phyloP scores from a whole-genome alignment of 2,113 vertebrate species.

The Pelecanoides urinatrix region DNA sequence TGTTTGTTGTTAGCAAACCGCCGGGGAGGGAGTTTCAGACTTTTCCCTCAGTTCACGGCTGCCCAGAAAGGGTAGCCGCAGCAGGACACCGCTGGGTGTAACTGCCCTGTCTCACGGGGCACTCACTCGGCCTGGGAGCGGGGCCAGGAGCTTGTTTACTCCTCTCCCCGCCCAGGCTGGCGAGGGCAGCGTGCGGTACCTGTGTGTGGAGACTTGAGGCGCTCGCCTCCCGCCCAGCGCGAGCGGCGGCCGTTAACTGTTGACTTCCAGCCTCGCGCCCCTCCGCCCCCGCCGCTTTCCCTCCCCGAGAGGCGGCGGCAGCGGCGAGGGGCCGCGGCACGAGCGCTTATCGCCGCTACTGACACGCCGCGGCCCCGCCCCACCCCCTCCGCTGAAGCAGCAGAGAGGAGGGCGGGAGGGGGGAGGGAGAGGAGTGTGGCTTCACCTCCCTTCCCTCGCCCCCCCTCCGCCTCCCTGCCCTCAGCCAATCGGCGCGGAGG shows the following conservation, averaged over 20 bases:
- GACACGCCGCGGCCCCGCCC: too few species aligned
- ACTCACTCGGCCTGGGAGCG: not conserved
- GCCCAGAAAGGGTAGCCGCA: not conserved
- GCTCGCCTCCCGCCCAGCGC: not conserved
- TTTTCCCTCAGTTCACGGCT: not conserved
- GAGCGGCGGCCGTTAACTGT: not conserved
- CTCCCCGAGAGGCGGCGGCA: not conserved
- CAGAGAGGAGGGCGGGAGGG: too few species aligned
- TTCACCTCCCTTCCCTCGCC: too few species aligned
- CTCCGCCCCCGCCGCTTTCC: not conserved
- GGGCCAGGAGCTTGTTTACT: not conserved
- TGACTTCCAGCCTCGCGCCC: not conserved
- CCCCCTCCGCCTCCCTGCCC: too few species aligned
- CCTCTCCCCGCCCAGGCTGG: not conserved
- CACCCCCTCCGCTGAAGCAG: too few species aligned
- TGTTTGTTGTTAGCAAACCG: not conserved
- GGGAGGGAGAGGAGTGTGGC: too few species aligned
- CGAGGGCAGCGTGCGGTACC: not conserved
- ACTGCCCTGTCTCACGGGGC: not conserved
- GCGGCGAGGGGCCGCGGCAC: not conserved
- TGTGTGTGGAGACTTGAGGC: not conserved
- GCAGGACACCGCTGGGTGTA: not conserved
- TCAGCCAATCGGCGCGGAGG: too few species aligned
- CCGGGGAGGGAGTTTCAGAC: not conserved
- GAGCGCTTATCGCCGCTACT: too few species aligned